These are phyloP conservation scores for Metopia argyrocephala DNA, from an alignment of 2,888 invertebrate species.

Conservation along the genomic window DNA sequence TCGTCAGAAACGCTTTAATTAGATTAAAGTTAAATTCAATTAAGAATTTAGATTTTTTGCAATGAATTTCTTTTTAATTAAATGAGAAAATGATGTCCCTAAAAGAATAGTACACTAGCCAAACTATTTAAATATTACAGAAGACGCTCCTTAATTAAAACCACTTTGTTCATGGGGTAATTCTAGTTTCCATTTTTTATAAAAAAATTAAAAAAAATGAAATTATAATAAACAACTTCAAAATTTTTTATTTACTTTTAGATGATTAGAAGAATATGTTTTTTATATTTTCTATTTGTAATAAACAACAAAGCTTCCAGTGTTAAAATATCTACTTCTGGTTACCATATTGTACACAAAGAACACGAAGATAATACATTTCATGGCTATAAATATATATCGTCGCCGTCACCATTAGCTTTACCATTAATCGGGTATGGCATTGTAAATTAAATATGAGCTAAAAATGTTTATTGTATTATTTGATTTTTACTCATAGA, in stretches of 20 bases:
- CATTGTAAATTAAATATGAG: neutral
- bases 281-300: slow-evolving; percentile 40
- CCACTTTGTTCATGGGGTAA: too few species aligned
- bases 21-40: too few species aligned
- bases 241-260: slow-evolving; percentile 45
- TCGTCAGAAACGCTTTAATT: too few species aligned
- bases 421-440: slow-evolving; percentile 51
- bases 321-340: slow-evolving; percentile 65
- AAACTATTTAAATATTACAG: too few species aligned
- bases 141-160: too few species aligned
- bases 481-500: slow-evolving; percentile 53
- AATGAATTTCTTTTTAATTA: too few species aligned
- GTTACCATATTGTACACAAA: slow-evolving; percentile 73
- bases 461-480: neutral
- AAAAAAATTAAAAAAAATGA: too few species aligned
- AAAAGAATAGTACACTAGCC: too few species aligned
- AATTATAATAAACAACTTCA: neutral
- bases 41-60: too few species aligned
- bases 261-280: slow-evolving; percentile 62
- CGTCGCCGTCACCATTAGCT: slow-evolving; percentile 41
- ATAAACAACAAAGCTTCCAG: slow-evolving; percentile 22
- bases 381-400: slow-evolving; percentile 63
- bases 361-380: slow-evolving; percentile 65
- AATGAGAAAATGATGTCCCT: too few species aligned
- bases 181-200: too few species aligned